These are phyloP conservation scores for Epistrophe grossulariae DNA, from an alignment of 2,888 invertebrate genomes.

Conservation along the genomic window DNA sequence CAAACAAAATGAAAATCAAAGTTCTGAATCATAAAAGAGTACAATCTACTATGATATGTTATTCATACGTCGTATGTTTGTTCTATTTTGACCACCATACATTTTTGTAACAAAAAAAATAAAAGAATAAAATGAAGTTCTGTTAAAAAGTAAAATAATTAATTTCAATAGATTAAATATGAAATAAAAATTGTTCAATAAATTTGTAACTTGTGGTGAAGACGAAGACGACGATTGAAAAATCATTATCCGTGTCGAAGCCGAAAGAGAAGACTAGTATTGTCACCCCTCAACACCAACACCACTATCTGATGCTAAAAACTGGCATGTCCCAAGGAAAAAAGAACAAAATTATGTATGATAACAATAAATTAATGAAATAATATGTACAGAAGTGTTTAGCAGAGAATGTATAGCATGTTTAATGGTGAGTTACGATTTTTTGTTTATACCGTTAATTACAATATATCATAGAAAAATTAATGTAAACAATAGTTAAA, in stretches of 20 bases:
- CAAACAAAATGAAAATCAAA: background rate
- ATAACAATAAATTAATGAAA: background rate
- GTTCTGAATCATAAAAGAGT: background rate
- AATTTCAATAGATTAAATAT: background rate
- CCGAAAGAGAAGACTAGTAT: background rate
- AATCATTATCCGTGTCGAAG: background rate
- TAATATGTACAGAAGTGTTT: background rate
- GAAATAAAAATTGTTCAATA: background rate
- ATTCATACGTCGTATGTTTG: background rate
- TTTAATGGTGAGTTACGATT: background rate
- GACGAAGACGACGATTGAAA: background rate
- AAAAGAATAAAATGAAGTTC: background rate
- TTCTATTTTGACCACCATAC: background rate
- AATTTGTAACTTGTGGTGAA: background rate
- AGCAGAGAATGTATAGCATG: background rate
- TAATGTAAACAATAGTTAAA: too few relatives aligned
- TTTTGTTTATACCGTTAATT: too few relatives aligned
- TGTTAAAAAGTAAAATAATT: background rate
- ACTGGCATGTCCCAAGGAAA: background rate
- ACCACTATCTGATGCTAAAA: background rate
- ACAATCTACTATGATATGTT: background rate
- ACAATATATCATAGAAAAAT: too few relatives aligned
- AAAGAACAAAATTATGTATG: background rate
- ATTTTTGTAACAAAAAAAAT: background rate
- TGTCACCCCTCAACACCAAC: background rate